Evolutionary conservation across 2,888 invertebrate genomes (phyloP), one percentile per base, ranked within the genome.

Genomic region (Amphipoea oculea): DNA sequence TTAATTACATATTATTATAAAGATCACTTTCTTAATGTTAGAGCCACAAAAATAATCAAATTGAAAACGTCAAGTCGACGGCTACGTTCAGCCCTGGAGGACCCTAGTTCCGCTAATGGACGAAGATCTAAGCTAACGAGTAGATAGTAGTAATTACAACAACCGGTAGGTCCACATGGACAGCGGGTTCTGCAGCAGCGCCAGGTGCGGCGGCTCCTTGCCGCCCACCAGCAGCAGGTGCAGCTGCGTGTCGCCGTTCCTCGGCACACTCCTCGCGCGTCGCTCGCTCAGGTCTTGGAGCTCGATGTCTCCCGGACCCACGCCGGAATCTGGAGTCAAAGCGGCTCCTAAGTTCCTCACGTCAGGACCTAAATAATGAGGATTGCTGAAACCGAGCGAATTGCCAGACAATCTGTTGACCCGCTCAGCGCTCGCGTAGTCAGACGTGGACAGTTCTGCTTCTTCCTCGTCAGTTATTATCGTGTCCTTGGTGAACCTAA

Each of bases 121-220:
- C 90, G 89, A 87, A 87, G 78, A 81, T 68, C 84, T 88, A 89
- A 48, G 70, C 73, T 86, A 83, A 68, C 65, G 62, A 69, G 65
- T 51, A 66, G 45, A 69, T 66, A 72, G 60, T 54, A 73, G 57
- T 77, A 69, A 76, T 72, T 94, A 96, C 86, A 95, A 86, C 83
- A 98, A 94, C 88, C 98, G 97, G 85, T 98, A 97, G 89, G 98
- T 98, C 98, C 98, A 98, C 91, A 98, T 97, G 20, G 98, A 98
- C 62, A 98, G 97, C 17, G 98, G 98, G 89, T 98, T 97, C 91
- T 98, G 98, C 90, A 98, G 98, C 78, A 98, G 97, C 29, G 98
- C 98, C 5, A 98, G 97, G 89, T 98, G 98, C 23, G 98, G 98
- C 72, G 98, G 98, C 93, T 99, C 98, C 89, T 98, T 98, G 0